Conservation (phyloP, 37 sponge, comb jelly and placozoan species). For the Amphimedon queenslandica region DNA sequence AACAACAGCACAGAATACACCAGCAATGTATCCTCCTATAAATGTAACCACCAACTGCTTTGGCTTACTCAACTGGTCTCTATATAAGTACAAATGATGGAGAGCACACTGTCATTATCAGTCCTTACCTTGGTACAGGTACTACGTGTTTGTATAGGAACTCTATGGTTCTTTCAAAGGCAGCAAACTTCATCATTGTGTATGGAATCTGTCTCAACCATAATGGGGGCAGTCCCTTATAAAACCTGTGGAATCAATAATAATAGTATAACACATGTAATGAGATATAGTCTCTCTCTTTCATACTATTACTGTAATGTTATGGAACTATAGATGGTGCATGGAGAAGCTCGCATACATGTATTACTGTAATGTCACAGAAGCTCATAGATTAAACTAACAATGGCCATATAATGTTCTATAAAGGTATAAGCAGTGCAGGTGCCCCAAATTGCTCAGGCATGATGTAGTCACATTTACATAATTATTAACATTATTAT, state of each 20-base stretch:
- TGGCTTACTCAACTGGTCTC: constrained; percentile 68
- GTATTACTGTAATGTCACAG: too few species aligned
- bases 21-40: constrained; percentile 98
- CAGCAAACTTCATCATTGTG: constrained; percentile 99
- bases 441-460: too few species aligned
- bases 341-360: too few species aligned
- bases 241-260: constrained; percentile 85
- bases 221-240: constrained; percentile 94
- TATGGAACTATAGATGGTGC: too few species aligned
- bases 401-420: too few species aligned
- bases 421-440: too few species aligned
- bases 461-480: too few species aligned
- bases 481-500: too few species aligned
- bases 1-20: constrained; percentile 99
- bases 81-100: not conserved
- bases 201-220: constrained; percentile 99
- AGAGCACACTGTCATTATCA: not conserved
- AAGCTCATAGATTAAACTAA: too few species aligned
- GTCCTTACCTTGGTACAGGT: constrained; percentile 72
- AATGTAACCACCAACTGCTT: constrained; percentile 97
- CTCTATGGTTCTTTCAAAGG: constrained; percentile 97
- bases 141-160: constrained; percentile 97
- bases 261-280: too few species aligned
- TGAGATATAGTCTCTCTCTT: too few species aligned
- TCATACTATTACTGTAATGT: too few species aligned